Base-by-base conservation (phyloP, 2,113 vertebrate species). In the Triplophysa tibetana region DNA sequence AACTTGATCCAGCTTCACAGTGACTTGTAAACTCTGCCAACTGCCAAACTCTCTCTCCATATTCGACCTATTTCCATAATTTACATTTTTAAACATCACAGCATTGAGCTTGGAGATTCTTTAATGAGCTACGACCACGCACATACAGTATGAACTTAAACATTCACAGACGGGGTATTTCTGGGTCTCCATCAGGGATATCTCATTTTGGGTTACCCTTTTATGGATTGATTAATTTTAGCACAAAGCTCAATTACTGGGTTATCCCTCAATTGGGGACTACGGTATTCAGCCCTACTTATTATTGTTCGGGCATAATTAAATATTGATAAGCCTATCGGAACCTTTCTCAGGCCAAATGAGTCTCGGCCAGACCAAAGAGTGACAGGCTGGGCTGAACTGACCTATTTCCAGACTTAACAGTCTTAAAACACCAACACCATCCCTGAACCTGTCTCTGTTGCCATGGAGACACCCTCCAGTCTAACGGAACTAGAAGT, bases 381-480 rank as follows among this genome's bases (percentile, higher is more conserved):
- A 73, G 38, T 73, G 50, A 70, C 67, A 77, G 41, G 29, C 65
- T 75, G 74, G 81, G 85, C 66, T 83, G 52, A 81, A 88, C 83
- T 93, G 88, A 90, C 89, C 89, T 85, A 88, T 91, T 92, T 91
- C 83, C 88, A 70, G 52, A 88, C 88, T 87, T 89, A 88, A 80
- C 83, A 87, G 85, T 85, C 77, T 84, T 84, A 86, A 86, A 89
- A 87, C 87, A 88, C 85, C 81, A 85, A 82, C 86, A 84, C 84
- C 60, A 87, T 77, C 83, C 85, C 87, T 76, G 86, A 88, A 86
- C 85, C 88, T 88, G 82, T 89, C 83, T 84, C 84, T 90, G 92
- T 93, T 93, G 88, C 91, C 90, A 93, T 93, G 91, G 92, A 89
- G 88, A 93, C 91, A 89, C 83, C 85, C 85, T 91, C 90, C 87